Base-by-base conservation (phyloP, 1,140 invertebrate genomes). In the Drosophila grimshawi region DNA sequence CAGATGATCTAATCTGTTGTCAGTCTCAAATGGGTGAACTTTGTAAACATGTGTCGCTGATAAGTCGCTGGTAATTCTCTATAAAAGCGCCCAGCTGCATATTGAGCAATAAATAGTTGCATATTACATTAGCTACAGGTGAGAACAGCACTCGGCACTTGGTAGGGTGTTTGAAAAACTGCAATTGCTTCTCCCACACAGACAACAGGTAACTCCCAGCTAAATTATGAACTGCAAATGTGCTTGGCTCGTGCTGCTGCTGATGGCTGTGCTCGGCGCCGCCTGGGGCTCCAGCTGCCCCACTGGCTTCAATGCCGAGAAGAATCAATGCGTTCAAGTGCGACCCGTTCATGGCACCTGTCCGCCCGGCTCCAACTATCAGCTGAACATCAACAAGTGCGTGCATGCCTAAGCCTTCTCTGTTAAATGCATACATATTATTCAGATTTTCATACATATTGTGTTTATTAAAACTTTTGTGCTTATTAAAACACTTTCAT, bases 281-380 rank as follows among this genome's bases (percentile, higher is more conserved):
- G 82, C 56, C 48, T 83, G 72, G 45, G 80, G 69, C 41, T 75
- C 67, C 68, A 67, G 53, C 60, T 92, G 90, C 48, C 90, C 90
- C 35, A 43, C 69, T 4, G 82, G 82, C 4, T 92, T 76, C 49
- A 79, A 35, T 63, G 32, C 57, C n/a, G 86, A 80, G 29, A 67
- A 59, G n/a, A 78, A 43, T 57, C 64, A 64, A 4, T 92, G 90
- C 43, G 63, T 80, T 4, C 65, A 75, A 27, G 70, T 78, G 5
- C 81, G 90, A 8, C 90, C 90, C 2, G 49, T 92, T 10, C 90
- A 90, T 51, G 90, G 90, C 33, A 72, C 77, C 41, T 92, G 90
- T 37, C 78, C 90, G 10, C 55, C 78, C 2, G 73, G 78, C n/a
- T 91, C 86, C 4, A 66, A 57, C 55, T 91, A 81, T 33, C 53